Evolutionary conservation across 1,140 invertebrate species (phyloP).

Genomic region (Lepidurus arcticus): DNA sequence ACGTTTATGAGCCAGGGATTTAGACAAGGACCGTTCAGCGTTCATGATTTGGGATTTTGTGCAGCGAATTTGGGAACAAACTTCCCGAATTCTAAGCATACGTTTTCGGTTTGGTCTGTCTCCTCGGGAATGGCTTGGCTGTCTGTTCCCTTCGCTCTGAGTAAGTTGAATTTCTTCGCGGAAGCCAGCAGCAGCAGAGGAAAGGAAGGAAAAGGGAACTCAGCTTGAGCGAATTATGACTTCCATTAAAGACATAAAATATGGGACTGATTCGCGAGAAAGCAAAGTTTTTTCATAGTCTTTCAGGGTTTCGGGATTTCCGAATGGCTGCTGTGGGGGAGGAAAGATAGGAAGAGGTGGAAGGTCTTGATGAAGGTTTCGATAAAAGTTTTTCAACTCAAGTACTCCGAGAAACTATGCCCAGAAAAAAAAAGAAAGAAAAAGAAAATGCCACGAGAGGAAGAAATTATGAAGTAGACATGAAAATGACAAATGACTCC

Average conservation of each 20-base stretch:
- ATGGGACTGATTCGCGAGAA: not conserved
- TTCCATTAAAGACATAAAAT: not conserved
- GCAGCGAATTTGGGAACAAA: not conserved
- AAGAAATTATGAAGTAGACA: no score
- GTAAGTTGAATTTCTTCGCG: not conserved
- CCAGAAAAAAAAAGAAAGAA: no score
- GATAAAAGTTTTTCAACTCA: no score
- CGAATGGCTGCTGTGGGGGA: not conserved
- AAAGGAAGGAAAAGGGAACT: not conserved
- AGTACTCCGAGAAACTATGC: no score
- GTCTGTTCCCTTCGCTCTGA: not conserved
- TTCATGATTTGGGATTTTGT: not conserved
- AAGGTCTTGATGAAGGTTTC: no score
- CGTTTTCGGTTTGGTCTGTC: not conserved
- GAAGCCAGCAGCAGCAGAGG: not conserved
- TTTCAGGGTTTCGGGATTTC: not conserved
- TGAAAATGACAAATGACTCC: no score
- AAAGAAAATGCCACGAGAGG: no score
- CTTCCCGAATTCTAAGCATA: not conserved
- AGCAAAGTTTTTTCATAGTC: not conserved
- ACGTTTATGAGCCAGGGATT: not conserved
- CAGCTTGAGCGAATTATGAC: slow-evolving; percentile 18
- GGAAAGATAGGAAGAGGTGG: not conserved
- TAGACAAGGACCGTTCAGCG: not conserved
- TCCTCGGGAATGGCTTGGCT: no score